Base-by-base conservation (phyloP, 2,113 vertebrate species). In the Leuciscus idus region DNA sequence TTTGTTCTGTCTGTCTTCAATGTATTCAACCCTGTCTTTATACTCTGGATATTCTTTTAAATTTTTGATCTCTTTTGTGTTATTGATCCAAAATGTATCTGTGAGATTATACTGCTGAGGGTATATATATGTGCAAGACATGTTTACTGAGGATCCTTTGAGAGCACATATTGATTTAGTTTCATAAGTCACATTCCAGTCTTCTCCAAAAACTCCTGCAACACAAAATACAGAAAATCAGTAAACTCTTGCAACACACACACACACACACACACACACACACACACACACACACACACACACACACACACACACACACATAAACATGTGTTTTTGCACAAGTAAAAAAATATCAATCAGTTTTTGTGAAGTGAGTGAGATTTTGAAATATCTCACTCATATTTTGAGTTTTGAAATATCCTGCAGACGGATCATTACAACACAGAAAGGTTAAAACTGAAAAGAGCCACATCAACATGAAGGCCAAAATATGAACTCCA, bases 31-130 rank as follows among this genome's bases (percentile, higher is more conserved):
- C 43, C 78, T 74, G 78, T 10, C 30, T n/a, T 13, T 68, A 84
- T 82, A 88, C 33, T 76, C 10, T 4, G 30, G 61, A 75, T 50
- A 75, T 4, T 4, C 12, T 50, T 28, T 26, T 75, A 50, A 50
- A 74, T 23, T 26, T 74, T 4, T 48, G 0, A 17, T 26, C 5
- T 13, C 0, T 2, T 15, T 0, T 2, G 0, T 0, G 0, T 1
- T 48, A 0, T 74, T 48, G 6, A 50, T 76, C 86, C 86, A 89
- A 57, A 79, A 85, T 36, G 43, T 39, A 21, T 13, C 33, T 3
- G 1, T 46, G 11, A 89, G 12, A 2, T 0, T 68, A 21, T 21
- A 4, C 28, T 0, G 0, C 48, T 30, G 0, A 17, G 85, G 83
- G 50, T 64, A 70, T 11, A 0, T 57, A 15, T 79, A 87, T 3